Conservation (phyloP, 2,888 invertebrate species). For the Drosophila macrothrix region DNA sequence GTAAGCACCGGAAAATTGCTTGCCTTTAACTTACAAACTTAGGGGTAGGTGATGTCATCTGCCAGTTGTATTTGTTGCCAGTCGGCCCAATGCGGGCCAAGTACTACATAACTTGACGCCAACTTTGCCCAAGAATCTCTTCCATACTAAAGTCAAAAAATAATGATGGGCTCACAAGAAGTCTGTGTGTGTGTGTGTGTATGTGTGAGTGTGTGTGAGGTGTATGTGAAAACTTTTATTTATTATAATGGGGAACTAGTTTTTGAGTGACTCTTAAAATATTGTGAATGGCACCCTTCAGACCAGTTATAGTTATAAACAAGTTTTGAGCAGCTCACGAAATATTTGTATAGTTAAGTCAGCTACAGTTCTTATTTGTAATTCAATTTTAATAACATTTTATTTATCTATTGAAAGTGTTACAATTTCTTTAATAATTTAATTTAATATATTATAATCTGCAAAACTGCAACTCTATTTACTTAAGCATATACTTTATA, state of each 20-base stretch:
- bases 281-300: neutral
- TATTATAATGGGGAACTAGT: constrained; percentile 6
- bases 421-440: neutral
- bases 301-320: neutral
- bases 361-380: neutral
- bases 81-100: constrained; percentile 27
- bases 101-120: constrained; percentile 34
- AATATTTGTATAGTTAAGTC: neutral
- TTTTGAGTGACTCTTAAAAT: neutral
- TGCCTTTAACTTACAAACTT: constrained; percentile 34
- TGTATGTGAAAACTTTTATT: constrained; percentile 16
- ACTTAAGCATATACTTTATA: neutral
- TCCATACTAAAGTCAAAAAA: constrained; percentile 22
- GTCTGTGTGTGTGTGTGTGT: neutral
- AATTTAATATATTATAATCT: neutral
- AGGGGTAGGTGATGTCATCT: constrained; percentile 34
- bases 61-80: constrained; percentile 29
- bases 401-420: neutral
- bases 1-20: constrained; percentile 48
- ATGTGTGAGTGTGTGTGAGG: neutral
- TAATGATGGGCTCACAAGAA: constrained; percentile 32
- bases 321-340: neutral
- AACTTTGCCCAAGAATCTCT: constrained; percentile 26
- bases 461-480: neutral
- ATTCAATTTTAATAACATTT: neutral